phyloP scores from a whole-genome alignment of 2,888 invertebrate species.

The Willowsia nigromaculata region DNA sequence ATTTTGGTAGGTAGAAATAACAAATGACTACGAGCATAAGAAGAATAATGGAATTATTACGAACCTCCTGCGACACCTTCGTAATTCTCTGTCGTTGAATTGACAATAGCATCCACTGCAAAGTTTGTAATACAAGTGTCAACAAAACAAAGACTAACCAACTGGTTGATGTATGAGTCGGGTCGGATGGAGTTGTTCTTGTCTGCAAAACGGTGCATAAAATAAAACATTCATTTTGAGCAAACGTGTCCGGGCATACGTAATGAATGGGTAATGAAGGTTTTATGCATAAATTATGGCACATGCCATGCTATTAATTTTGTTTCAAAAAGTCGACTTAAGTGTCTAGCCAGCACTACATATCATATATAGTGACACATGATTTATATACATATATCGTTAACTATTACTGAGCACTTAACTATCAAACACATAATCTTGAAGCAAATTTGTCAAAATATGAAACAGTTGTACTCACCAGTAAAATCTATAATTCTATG shows the following conservation, averaged over 20 bases:
- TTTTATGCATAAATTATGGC: conserved; percentile 14
- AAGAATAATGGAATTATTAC: conserved; percentile 7
- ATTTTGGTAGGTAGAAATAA: not conserved
- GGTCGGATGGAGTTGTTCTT: conserved; percentile 64
- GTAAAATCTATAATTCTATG: conserved; percentile 67
- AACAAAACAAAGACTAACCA: conserved; percentile 73
- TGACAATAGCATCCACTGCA: conserved; percentile 73
- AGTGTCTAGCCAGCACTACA: no score
- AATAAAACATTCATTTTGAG: conserved; percentile 40
- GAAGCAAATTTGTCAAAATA: not conserved
- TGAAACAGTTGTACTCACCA: conserved; percentile 42
- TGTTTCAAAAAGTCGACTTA: not conserved
- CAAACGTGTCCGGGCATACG: conserved; percentile 66
- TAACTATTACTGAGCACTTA: no score
- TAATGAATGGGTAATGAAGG: conserved; percentile 32
- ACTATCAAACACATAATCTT: not conserved
- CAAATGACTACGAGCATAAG: not conserved
- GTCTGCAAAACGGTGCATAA: conserved; percentile 53
- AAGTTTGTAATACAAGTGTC: conserved; percentile 72
- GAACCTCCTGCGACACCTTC: conserved; percentile 67
- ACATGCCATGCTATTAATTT: not conserved
- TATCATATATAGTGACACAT: no score
- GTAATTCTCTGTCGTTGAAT: conserved; percentile 70
- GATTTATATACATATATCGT: no score
- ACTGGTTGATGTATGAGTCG: conserved; percentile 70